Evolutionary conservation across 2,113 vertebrate genomes (phyloP).

Genomic region (Dasyprocta punctata): DNA sequence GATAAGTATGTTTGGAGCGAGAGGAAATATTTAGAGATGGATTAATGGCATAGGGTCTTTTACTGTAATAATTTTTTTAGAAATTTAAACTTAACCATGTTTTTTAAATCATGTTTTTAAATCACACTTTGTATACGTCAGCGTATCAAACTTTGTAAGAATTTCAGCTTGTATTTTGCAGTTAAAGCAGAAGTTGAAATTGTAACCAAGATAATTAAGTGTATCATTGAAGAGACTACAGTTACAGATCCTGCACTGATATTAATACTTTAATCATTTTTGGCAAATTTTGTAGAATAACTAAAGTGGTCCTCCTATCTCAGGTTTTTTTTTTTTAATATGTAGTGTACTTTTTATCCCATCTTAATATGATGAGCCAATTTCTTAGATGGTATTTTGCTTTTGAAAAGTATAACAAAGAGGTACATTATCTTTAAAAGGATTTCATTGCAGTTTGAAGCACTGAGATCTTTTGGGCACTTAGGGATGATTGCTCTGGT

Average conservation of each 20-base stretch:
- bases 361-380: background rate
- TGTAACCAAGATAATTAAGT: background rate
- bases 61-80: background rate
- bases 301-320: background rate
- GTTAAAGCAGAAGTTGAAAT: constrained; percentile 23
- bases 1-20: background rate
- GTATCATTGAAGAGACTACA: background rate
- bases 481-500: background rate
- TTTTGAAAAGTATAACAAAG: background rate
- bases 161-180: background rate
- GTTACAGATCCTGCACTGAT: background rate
- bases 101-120: background rate
- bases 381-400: constrained; percentile 19
- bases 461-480: background rate
- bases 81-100: no score
- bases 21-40: background rate
- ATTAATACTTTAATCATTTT: background rate
- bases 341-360: background rate
- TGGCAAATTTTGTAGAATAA: constrained; percentile 4
- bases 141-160: background rate
- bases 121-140: background rate
- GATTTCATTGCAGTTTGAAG: background rate
- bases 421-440: background rate
- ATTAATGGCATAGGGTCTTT: background rate
- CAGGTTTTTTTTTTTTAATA: background rate